phyloP scores from a whole-genome alignment of 2,888 invertebrate species.

The Rhodophaea formosa region DNA sequence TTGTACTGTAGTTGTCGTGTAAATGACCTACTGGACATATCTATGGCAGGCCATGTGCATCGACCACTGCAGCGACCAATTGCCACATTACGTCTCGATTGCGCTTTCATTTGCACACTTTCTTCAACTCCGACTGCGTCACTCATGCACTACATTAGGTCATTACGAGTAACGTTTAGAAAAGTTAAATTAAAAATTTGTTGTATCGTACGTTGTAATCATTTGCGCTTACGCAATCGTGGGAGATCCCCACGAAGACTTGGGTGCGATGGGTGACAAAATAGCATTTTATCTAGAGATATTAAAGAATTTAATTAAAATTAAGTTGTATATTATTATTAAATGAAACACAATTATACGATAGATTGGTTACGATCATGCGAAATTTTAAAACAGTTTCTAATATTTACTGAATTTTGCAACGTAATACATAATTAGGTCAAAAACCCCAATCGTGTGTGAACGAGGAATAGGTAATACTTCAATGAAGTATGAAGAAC shows the following conservation, averaged over 20 bases:
- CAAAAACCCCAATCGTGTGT: neutral
- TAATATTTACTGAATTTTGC: neutral
- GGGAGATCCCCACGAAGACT: no score
- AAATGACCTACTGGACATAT: neutral
- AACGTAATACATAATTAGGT: neutral
- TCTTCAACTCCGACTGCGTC: constrained; percentile 7
- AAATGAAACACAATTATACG: no score
- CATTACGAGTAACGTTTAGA: neutral
- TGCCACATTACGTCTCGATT: neutral
- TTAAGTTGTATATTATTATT: no score
- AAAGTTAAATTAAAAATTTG: neutral
- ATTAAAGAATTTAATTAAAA: no score
- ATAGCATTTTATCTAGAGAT: no score
- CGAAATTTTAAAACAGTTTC: no score
- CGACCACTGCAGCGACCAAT: neutral
- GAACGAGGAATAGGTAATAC: constrained; percentile 1
- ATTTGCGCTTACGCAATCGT: no score
- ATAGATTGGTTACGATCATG: no score
- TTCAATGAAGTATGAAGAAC: neutral
- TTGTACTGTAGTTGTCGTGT: neutral
- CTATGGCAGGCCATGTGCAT: neutral
- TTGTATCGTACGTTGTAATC: neutral
- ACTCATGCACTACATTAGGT: constrained; percentile 2
- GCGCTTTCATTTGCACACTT: constrained; percentile 11
- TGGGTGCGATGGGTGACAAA: no score